Conservation (phyloP, 1,140 invertebrate species). For the Lepidotrigona ventralis region DNA sequence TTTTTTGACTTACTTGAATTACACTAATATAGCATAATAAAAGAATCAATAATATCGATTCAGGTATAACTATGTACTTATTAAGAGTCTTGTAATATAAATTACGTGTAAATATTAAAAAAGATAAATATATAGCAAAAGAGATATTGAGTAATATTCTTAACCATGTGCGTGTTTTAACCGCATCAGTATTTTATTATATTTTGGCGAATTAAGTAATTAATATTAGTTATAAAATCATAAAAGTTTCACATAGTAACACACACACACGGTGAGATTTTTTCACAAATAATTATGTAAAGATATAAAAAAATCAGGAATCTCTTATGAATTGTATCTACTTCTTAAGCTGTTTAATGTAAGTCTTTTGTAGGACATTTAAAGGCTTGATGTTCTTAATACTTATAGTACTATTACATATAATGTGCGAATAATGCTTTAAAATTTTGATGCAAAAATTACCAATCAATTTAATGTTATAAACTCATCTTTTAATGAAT, state of each 20-base stretch:
- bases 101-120: constrained; percentile 30
- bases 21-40: constrained; percentile 42
- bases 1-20: constrained; percentile 36
- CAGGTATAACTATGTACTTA: constrained; percentile 46
- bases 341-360: constrained; percentile 21
- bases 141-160: constrained; percentile 10
- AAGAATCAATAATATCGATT: constrained; percentile 45
- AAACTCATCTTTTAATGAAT: constrained; percentile 1
- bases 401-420: constrained; percentile 34
- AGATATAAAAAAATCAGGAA: constrained; percentile 20
- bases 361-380: constrained; percentile 40
- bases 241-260: background rate
- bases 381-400: constrained; percentile 27
- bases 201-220: constrained; percentile 10
- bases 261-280: constrained; percentile 7
- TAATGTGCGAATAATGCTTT: constrained; percentile 6
- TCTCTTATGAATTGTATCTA: constrained; percentile 13
- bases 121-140: constrained; percentile 37
- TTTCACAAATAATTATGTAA: constrained; percentile 16
- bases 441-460: constrained; percentile 39
- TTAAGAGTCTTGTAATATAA: constrained; percentile 34
- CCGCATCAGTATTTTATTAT: constrained; percentile 12
- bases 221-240: background rate
- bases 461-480: constrained; percentile 18
- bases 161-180: constrained; percentile 47